phyloP scores from a whole-genome alignment of 2,797 vertebrate genomes.

The Potorous gilbertii region DNA sequence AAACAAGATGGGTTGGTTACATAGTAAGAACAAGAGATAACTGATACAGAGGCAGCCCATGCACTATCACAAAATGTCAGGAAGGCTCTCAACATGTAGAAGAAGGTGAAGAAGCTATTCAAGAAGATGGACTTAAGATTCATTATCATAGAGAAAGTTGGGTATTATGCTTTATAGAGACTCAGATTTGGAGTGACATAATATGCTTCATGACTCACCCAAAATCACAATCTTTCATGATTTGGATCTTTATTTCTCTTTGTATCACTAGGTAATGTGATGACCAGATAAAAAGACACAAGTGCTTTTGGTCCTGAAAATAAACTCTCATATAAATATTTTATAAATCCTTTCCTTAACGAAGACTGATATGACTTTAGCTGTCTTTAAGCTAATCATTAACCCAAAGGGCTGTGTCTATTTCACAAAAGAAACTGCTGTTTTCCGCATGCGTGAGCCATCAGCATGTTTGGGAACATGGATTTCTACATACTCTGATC shows the following conservation, averaged over 20 bases:
- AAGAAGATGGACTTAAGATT: not conserved
- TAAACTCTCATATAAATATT: not conserved
- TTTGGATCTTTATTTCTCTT: not conserved
- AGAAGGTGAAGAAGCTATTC: not conserved
- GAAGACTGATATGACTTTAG: not conserved
- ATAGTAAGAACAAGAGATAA: not conserved
- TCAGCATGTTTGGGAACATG: not conserved
- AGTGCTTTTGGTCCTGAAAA: not conserved
- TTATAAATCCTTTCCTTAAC: not conserved
- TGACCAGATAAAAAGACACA: not conserved
- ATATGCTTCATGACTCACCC: not conserved
- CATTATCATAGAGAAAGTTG: not conserved
- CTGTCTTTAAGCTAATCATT: not conserved
- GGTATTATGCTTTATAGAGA: not conserved
- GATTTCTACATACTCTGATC: not conserved
- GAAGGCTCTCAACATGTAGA: not conserved
- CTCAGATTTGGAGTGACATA: not conserved
- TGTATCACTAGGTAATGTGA: not conserved
- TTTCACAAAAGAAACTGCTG: not conserved
- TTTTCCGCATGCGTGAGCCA: not conserved
- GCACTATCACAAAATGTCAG: not conserved
- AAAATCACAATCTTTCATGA: not conserved
- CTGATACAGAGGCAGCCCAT: not conserved
- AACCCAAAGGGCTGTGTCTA: not conserved
- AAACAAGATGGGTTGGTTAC: not conserved